Conservation (phyloP, 2,888 invertebrate species). For the Dione vanillae region DNA sequence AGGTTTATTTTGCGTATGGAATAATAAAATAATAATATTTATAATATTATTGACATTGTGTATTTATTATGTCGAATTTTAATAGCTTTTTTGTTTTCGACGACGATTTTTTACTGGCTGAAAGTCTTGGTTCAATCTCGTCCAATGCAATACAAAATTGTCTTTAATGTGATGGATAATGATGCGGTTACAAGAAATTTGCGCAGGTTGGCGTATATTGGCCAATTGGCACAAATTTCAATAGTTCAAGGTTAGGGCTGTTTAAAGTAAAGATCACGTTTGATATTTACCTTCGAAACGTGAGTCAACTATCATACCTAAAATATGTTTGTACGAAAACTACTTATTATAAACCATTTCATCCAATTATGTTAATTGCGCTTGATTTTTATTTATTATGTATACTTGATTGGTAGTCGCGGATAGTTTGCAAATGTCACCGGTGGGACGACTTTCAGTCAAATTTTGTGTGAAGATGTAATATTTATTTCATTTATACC, state of each 20-base stretch:
- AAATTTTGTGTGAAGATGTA: slow-evolving; percentile 27
- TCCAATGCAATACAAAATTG: slow-evolving; percentile 7
- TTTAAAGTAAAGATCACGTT: slow-evolving; percentile 53
- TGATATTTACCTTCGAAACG: slow-evolving; percentile 24
- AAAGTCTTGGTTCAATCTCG: background rate
- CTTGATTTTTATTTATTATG: slow-evolving; percentile 42
- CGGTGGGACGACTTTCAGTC: slow-evolving; percentile 41
- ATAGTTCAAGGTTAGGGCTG: slow-evolving; percentile 59
- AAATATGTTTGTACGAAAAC: slow-evolving; percentile 28
- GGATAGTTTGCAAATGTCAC: slow-evolving; percentile 40
- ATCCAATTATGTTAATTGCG: slow-evolving; percentile 44
- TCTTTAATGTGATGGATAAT: slow-evolving; percentile 15
- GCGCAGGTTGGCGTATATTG: slow-evolving; percentile 21
- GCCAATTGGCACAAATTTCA: slow-evolving; percentile 33
- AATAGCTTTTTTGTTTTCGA: background rate
- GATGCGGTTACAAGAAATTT: slow-evolving; percentile 11
- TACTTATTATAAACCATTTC: slow-evolving; percentile 40
- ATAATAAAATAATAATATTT: background rate
- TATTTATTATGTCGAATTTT: background rate
- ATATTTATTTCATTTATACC: background rate
- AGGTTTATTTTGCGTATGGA: background rate
- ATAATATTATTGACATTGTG: background rate
- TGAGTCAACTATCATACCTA: slow-evolving; percentile 26
- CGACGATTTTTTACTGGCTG: background rate
- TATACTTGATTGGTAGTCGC: slow-evolving; percentile 33